These are phyloP conservation scores for Tetrao urogallus DNA, from an alignment of 2,113 vertebrate species.

Conservation along the genomic window DNA sequence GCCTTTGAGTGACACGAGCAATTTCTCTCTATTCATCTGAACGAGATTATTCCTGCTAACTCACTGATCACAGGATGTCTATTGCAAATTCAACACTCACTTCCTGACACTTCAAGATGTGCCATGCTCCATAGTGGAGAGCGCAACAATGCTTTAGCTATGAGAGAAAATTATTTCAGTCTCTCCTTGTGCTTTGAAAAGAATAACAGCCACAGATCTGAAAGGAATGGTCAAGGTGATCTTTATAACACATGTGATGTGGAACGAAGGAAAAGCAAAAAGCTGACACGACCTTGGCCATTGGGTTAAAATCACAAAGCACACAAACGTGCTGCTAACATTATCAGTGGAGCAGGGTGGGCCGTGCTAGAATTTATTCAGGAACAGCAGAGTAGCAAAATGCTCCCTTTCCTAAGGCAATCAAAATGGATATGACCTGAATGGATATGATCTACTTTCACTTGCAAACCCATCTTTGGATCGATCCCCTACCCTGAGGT, in stretches of 20 bases:
- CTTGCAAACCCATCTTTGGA: background rate
- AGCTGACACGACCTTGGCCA: background rate
- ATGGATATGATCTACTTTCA: background rate
- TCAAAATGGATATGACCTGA: background rate
- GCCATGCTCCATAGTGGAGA: background rate
- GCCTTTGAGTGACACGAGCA: conserved; percentile 20
- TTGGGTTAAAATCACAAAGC: background rate
- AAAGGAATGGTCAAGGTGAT: background rate
- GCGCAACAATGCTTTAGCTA: background rate
- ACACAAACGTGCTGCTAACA: background rate
- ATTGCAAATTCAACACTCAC: conserved; percentile 11
- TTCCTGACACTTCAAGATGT: conserved; percentile 13
- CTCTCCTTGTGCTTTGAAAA: background rate
- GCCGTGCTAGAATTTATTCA: background rate
- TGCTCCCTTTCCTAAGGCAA: background rate
- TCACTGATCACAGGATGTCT: conserved; percentile 32
- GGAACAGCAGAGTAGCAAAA: background rate
- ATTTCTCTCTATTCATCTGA: conserved; percentile 29
- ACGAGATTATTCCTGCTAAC: conserved; percentile 29
- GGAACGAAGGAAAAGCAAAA: background rate
- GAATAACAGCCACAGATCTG: rapidly evolving
- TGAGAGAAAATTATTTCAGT: background rate
- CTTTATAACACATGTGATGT: rapidly evolving
- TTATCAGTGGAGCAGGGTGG: background rate
- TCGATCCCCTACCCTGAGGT: background rate